Evolutionary conservation across 2,113 vertebrate genomes (phyloP).

Genomic region (Proteles cristata): DNA sequence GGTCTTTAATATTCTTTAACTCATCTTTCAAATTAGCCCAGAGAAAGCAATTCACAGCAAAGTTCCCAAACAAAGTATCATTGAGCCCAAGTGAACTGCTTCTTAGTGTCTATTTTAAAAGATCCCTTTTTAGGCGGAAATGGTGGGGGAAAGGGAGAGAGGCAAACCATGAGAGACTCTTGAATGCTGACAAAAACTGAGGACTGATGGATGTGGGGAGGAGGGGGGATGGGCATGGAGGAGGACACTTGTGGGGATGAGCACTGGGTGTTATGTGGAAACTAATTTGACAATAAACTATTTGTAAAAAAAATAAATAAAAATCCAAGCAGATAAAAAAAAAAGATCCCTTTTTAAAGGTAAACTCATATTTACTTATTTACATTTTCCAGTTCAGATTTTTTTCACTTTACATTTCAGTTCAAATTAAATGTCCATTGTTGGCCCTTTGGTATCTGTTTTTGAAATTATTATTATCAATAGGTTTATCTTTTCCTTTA

Average conservation of each 20-base stretch:
- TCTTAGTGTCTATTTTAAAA: neutral
- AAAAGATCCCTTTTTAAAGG: neutral
- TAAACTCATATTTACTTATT: neutral
- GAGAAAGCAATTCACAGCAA: neutral
- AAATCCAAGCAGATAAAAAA: no score
- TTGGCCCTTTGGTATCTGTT: neutral
- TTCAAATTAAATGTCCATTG: neutral
- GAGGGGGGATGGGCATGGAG: no score
- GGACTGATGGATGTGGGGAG: no score
- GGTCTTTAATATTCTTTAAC: neutral
- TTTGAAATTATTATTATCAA: slow-evolving; percentile 28
- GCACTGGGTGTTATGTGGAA: no score
- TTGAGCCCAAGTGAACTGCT: neutral
- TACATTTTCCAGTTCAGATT: neutral
- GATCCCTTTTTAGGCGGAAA: neutral
- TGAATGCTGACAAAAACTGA: no score
- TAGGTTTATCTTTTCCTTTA: neutral
- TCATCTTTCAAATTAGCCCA: neutral
- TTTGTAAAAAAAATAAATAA: no score
- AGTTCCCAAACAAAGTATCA: neutral
- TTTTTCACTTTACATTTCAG: no score
- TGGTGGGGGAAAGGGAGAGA: no score
- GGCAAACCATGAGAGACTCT: no score
- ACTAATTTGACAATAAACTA: no score
- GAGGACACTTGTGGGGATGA: no score